Conservation (phyloP, 2,888 invertebrate genomes). For the Clunio marinus region DNA sequence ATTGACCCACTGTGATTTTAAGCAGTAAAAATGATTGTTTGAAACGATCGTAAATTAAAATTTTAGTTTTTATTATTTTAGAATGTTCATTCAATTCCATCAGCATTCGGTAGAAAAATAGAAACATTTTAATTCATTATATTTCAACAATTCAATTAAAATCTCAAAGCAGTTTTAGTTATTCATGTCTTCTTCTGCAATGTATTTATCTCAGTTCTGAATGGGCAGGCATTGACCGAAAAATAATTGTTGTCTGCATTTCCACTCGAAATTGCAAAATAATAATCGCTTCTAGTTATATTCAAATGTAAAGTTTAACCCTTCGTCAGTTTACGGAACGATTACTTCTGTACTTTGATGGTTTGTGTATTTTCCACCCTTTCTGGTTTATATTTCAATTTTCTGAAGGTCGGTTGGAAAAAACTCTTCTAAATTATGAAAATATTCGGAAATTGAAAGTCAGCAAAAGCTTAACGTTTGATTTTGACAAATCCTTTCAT, state of each 20-base stretch:
- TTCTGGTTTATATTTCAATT: too few species aligned
- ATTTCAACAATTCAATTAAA: background rate
- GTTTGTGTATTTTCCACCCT: background rate
- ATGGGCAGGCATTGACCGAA: too few species aligned
- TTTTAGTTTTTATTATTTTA: background rate
- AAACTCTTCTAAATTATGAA: background rate
- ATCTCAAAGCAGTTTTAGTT: too few species aligned
- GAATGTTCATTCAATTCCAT: background rate
- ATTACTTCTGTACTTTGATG: too few species aligned
- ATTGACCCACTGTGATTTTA: background rate
- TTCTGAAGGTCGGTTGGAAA: too few species aligned
- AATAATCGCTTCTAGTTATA: too few species aligned
- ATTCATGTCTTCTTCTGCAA: background rate
- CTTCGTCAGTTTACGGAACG: too few species aligned
- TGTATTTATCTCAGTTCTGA: too few species aligned
- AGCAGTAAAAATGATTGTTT: background rate
- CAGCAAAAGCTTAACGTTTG: background rate
- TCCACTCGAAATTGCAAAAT: too few species aligned
- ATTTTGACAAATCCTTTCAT: conserved; percentile 20
- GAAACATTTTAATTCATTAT: background rate
- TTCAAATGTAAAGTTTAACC: too few species aligned
- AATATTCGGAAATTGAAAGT: background rate
- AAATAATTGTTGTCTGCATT: too few species aligned
- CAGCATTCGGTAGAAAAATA: too few species aligned
- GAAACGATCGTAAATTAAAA: background rate